Base-by-base conservation (phyloP, 2,797 vertebrate species). In the Melanotaenia boesemani region DNA sequence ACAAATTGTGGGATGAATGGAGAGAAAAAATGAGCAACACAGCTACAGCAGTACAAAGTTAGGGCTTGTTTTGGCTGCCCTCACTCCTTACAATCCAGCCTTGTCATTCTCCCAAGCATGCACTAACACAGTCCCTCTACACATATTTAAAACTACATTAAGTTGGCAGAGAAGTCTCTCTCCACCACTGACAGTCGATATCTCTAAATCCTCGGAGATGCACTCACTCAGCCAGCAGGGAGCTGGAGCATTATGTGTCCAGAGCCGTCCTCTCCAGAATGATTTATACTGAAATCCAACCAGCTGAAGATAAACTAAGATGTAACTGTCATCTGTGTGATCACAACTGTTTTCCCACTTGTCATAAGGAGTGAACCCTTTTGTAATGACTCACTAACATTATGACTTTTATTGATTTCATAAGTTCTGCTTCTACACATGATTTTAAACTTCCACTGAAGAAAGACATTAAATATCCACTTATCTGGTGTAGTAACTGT, bases 121-220 rank as follows among this genome's bases (percentile, higher is more conserved):
- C 79, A 34, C 78, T 73, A 60, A 61, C 60, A 15, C 59, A 60
- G 60, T 60, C 66, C 67, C 50, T 18, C 55, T 46, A 52, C 57
- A 44, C 72, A 71, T 68, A 65, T 83, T 87, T 85, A 84, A 83
- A 73, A 79, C 58, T 50, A 59, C 67, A 86, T 84, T 69, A 83
- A 69, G 37, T 56, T 44, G 50, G 39, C 20, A 5, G 64, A 20
- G 44, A 74, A 67, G 71, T 74, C 56, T 66, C 71, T 79, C 50
- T n/a, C 6, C 58, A 18, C 59, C 73, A 50, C 66, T 36, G 55
- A 73, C 72, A 63, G 75, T 79, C 79, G 74, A 83, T 83, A 74
- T 75, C 63, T 71, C 57, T 80, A 72, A 86, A 79, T 81, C 81
- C 61, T 80, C 66, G 66, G 59, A 80, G 85, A 68, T 57, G 65